A percentile compares a stretch with the other conserved stretches of the same genome.
Evolutionary conservation across 2,888 invertebrate species (phyloP).

Genomic region (Campaea margaritaria): DNA sequence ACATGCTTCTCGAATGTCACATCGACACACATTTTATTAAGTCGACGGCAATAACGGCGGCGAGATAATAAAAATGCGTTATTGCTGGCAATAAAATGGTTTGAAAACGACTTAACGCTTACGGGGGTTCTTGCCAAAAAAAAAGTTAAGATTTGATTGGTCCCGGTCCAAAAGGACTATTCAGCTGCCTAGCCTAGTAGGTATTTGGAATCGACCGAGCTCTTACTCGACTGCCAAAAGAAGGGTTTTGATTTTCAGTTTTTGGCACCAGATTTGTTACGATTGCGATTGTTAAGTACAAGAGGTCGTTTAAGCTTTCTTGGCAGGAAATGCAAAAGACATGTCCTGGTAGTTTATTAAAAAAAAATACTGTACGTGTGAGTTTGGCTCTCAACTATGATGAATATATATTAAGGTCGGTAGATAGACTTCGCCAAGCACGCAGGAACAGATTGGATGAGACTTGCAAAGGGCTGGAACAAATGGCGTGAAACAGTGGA

Average conservation of each 20-base stretch:
- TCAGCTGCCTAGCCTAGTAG: slow-evolving; percentile 21
- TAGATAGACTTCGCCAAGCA: no score
- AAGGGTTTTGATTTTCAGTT: slow-evolving; percentile 10
- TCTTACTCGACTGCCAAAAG: no score
- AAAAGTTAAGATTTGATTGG: slow-evolving; percentile 3
- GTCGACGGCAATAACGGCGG: not conserved
- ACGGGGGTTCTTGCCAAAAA: slow-evolving; percentile 3
- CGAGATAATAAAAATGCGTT: slow-evolving; percentile 24
- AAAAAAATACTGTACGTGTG: no score
- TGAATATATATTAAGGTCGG: no score
- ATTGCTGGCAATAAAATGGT: slow-evolving; percentile 9
- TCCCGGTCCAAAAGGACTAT: not conserved
- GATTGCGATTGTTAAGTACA: not conserved
- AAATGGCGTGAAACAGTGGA: no score
- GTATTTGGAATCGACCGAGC: slow-evolving; percentile 3
- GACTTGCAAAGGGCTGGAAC: no score
- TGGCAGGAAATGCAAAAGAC: not conserved
- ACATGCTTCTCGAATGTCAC: no score
- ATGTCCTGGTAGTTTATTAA: not conserved
- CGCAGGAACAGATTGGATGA: no score
- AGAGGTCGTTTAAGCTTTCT: not conserved
- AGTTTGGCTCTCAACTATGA: no score
- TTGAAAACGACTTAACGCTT: slow-evolving; percentile 17
- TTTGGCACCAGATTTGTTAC: slow-evolving; percentile 28
- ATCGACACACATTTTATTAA: not conserved